Evolutionary conservation across 2,113 vertebrate species (phyloP), one percentile per base, ranked within the genome.

Genomic region (Plestiodon gilberti): DNA sequence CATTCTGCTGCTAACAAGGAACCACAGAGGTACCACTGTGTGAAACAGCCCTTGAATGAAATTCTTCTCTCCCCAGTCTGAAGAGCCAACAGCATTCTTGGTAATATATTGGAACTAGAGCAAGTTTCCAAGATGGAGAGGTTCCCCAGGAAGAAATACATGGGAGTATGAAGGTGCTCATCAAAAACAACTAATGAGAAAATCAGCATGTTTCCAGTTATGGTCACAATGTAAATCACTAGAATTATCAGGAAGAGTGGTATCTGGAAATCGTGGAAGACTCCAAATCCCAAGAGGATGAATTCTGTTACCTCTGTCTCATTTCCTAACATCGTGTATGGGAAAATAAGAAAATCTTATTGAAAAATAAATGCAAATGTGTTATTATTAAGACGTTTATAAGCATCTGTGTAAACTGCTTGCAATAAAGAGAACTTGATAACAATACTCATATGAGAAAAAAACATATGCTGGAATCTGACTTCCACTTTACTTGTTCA

Each of bases 91-190:
- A 93, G 84, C 73, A 95, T 86, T 55, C 87, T 93, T 62, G 94
- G 93, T 15, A 93, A 85, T 0, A 92, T 91, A 83, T 90, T 82
- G 0, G 94, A 93, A 1, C 89, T 88, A 33, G 93, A 93, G 20
- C 90, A 20, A 30, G 90, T 84, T 35, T 95, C 93, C n/a, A 94
- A 77, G 7, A 93, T 4, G 0, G 93, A 91, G 33, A 93, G 93
- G 61, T 94, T 95, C 52, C 79, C 18, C 15, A 95, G 83, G 18
- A 95, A 89, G 70, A 95, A 91, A 87, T 94, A 92, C 93, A 94
- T 93, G 52, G 93, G 93, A 0, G 43, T 92, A 81, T 95, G 91
- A 38, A 93, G 93, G n/a, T 52, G 83, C 14, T 75, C 78, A 25
- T 94, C 93, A 43, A 30, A 87, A 69, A 92, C 89, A 43, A 94